Evolutionary conservation across 2,113 vertebrate genomes (phyloP), one percentile per base, ranked within the genome.

Genomic region (Limnothrissa miodon): DNA sequence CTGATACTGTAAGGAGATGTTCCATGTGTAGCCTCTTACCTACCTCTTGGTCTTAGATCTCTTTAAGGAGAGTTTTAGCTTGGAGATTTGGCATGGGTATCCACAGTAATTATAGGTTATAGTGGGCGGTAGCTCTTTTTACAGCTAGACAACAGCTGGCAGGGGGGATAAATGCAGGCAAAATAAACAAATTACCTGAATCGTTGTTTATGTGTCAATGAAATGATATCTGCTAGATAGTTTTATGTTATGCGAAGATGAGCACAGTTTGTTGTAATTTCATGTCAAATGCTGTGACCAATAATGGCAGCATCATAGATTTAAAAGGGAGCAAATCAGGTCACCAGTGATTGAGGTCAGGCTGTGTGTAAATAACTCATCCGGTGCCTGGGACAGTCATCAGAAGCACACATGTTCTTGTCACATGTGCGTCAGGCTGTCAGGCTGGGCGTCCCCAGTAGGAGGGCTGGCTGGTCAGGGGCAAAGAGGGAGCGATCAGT

Each of bases 1-100:
- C 81, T 85, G 78, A 86, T 87, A n/a, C n/a, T n/a, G n/a, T n/a
- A 85, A 88, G 87, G 86, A 89, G 84, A 88, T 89, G 86, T 89
- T 91, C 83, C 83, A 39, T 89, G 45, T 74, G 66, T 19, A 45
- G 79, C 66, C 83, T 89, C 87, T 85, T 88, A 87, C 88, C 86
- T 90, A 88, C 89, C 91, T 86, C 56, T 66, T 51, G 78, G 51
- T 80, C 80, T 51, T 53, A 92, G 91, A 90, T 87, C 89, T 87
- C 78, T 87, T 86, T 89, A 85, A 89, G 83, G 87, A 88, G 86
- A 88, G 81, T 70, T 82, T 82, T 66, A 88, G 88, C 85, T 92
- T 91, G 88, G 82, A 86, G 83, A 86, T 86, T 86, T 79, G 90
- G 90, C 91, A 70, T 15, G 56, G 80, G 39, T 80, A 79, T 83